Conservation (phyloP, 2,113 vertebrate species). For the Peromyscus polionotus region DNA sequence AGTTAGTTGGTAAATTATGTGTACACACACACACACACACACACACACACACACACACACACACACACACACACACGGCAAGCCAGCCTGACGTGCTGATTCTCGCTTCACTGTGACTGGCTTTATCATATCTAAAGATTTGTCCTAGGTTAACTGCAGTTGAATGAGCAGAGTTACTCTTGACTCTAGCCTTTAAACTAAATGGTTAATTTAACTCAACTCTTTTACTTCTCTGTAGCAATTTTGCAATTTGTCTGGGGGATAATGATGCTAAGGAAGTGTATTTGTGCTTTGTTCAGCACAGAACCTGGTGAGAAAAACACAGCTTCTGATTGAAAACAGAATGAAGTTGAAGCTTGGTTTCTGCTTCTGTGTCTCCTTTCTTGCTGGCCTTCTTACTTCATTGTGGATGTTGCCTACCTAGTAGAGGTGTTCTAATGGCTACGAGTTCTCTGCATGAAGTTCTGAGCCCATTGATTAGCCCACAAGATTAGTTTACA, state of each 20-base stretch:
- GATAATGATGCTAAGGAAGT: slow-evolving; percentile 10
- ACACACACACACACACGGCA: not conserved
- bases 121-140: slow-evolving; percentile 40
- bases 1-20: slow-evolving; percentile 4
- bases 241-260: not conserved
- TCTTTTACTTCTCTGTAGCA: slow-evolving; percentile 8
- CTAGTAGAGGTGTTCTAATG: not conserved
- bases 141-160: not conserved
- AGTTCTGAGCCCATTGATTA: not conserved
- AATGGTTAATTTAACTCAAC: not conserved
- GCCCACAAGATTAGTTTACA: not conserved
- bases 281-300: not conserved
- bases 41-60: too few species aligned
- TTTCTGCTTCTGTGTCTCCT: not conserved
- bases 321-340: not conserved
- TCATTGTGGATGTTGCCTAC: not conserved
- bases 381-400: not conserved
- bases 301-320: not conserved
- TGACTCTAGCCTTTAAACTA: not conserved
- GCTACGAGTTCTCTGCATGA: not conserved
- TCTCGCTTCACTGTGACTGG: not conserved
- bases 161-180: not conserved
- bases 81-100: not conserved
- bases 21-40: not conserved
- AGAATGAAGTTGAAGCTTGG: not conserved